Conservation (phyloP, 2,888 invertebrate species). For the Chloromyia formosa region DNA sequence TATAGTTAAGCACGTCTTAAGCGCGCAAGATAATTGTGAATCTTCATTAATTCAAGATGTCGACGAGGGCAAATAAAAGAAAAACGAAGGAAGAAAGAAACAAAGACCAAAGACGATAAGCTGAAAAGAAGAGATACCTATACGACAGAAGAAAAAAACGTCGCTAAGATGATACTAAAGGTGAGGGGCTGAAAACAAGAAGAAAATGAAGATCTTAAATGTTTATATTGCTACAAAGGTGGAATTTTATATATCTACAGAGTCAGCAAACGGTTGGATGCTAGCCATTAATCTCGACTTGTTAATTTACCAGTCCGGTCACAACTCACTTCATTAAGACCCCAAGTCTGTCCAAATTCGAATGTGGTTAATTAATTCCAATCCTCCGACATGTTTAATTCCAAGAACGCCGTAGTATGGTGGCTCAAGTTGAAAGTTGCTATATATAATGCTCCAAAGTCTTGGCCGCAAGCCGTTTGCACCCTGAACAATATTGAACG, state of each 20-base stretch:
- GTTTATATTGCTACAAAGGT: conserved; percentile 42
- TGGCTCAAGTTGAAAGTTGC: not conserved
- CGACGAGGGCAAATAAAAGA: not conserved
- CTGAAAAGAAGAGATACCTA: not conserved
- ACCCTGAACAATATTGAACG: conserved; percentile 15
- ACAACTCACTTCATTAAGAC: conserved; percentile 43
- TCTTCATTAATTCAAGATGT: conserved; percentile 33
- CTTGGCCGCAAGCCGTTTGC: conserved; percentile 17
- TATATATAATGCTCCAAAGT: conserved; percentile 2
- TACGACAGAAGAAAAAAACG: not conserved
- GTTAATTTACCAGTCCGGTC: conserved; percentile 43
- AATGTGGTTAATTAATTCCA: conserved; percentile 42
- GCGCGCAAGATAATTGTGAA: conserved; percentile 36
- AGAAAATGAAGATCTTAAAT: conserved; percentile 43
- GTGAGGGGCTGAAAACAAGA: conserved; percentile 33
- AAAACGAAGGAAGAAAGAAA: not conserved
- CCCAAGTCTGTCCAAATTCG: conserved; percentile 41
- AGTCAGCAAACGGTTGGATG: conserved; percentile 29
- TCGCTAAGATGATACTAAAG: not conserved
- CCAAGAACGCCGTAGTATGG: conserved; percentile 26
- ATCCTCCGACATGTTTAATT: conserved; percentile 34
- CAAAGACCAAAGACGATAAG: not conserved
- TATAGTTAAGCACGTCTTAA: conserved; percentile 26
- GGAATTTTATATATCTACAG: conserved; percentile 26
- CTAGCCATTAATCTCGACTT: conserved; percentile 41